Evolutionary conservation across 2,888 invertebrate species (phyloP).

Genomic region (Gymnosoma rotundatum): DNA sequence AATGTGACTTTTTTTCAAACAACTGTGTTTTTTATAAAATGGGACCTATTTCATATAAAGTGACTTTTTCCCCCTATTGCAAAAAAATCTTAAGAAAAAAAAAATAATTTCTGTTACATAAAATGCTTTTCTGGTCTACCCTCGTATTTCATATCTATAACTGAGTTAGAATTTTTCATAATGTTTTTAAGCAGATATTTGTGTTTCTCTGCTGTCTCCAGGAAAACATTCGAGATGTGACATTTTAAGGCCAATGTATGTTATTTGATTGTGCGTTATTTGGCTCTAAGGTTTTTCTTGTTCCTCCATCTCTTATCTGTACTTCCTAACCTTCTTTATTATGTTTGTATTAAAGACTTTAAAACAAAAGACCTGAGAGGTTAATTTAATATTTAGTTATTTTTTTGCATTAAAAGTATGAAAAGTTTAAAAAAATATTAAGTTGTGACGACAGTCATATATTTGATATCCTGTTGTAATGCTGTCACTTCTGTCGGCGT

Average conservation of each 20-base stretch:
- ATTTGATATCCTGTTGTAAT: background rate
- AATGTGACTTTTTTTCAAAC: too few species aligned
- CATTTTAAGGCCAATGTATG: slow-evolving; percentile 51
- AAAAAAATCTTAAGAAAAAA: too few species aligned
- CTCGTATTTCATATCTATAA: background rate
- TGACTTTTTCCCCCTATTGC: too few species aligned
- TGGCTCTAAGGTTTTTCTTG: background rate
- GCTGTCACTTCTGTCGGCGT: slow-evolving; percentile 5
- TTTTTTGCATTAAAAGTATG: background rate
- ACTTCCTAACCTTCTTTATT: slow-evolving; percentile 12
- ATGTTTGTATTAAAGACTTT: slow-evolving; percentile 28
- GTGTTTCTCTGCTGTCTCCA: background rate
- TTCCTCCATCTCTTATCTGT: background rate
- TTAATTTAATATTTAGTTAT: background rate
- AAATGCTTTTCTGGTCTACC: too few species aligned
- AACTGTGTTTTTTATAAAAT: too few species aligned
- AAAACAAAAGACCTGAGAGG: background rate
- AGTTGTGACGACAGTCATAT: slow-evolving; percentile 37
- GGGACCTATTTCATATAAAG: too few species aligned
- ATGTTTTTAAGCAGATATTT: slow-evolving; percentile 6
- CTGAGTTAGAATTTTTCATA: background rate
- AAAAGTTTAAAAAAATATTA: background rate
- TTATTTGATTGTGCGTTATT: slow-evolving; percentile 16
- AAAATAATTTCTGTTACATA: too few species aligned
- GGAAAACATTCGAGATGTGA: slow-evolving; percentile 32